phyloP scores from a whole-genome alignment of 2,797 vertebrate genomes.

The Bradypodion ventrale region DNA sequence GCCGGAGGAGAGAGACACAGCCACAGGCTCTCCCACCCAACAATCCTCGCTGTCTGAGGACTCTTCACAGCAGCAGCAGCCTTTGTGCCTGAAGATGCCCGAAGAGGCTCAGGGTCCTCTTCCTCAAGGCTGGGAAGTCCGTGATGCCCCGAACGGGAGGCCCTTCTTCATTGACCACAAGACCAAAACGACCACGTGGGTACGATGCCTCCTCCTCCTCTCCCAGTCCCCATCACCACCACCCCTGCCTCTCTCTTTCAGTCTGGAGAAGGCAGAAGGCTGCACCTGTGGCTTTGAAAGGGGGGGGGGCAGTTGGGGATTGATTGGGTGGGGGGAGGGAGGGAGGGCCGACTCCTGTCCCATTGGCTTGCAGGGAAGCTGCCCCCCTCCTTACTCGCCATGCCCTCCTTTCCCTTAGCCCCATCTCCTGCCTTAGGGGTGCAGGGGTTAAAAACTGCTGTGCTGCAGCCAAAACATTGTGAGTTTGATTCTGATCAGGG shows the following conservation, averaged over 20 bases:
- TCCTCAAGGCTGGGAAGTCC: conserved; percentile 91
- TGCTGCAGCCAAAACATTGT: no score
- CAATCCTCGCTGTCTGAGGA: conserved; percentile 62
- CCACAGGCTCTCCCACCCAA: conserved; percentile 60
- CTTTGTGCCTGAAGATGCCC: conserved; percentile 62
- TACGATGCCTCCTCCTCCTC: conserved; percentile 57
- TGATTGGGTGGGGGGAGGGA: no score
- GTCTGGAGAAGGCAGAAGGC: background rate
- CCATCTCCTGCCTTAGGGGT: no score
- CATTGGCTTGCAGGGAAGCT: no score
- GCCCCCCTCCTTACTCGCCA: no score
- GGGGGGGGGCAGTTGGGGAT: background rate
- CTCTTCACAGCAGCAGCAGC: conserved; percentile 74
- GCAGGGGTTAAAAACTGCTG: no score
- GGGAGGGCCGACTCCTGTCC: no score
- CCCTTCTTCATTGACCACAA: conserved; percentile 95
- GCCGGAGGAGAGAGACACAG: conserved; percentile 63
- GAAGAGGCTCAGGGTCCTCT: conserved; percentile 79
- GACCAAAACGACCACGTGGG: conserved; percentile 94
- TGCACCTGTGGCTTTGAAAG: background rate
- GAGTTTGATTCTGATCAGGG: no score
- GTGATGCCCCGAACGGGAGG: conserved; percentile 88
- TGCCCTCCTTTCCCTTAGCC: no score
- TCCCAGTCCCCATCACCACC: background rate
- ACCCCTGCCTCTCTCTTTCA: background rate